phyloP scores from a whole-genome alignment of 2,797 vertebrate genomes.

The Periophthalmus magnuspinnatus region DNA sequence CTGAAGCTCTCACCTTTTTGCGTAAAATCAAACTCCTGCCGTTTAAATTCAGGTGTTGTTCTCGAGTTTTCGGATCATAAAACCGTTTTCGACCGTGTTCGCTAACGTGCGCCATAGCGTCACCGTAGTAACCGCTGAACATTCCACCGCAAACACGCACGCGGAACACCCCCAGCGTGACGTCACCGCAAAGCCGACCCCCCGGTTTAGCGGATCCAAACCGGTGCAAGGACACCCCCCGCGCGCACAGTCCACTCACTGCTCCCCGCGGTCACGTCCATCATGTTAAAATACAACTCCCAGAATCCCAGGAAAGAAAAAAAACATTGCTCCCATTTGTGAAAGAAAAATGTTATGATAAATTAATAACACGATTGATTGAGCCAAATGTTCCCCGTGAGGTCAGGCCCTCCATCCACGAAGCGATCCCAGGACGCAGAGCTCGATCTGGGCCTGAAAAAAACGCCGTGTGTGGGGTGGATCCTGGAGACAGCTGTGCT shows the following conservation, averaged over 20 bases:
- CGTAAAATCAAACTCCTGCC: too few relatives aligned
- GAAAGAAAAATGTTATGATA: constrained; percentile 69
- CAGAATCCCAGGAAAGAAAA: constrained; percentile 40
- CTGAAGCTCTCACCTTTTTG: too few relatives aligned
- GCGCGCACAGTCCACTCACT: constrained; percentile 1
- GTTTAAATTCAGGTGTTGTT: too few relatives aligned
- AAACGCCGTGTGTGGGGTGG: constrained; percentile 23
- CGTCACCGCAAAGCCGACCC: background rate
- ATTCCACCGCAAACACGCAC: too few relatives aligned
- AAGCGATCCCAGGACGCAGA: constrained; percentile 44
- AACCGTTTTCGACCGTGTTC: too few relatives aligned
- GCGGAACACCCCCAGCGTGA: too few relatives aligned
- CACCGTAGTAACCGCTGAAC: too few relatives aligned
- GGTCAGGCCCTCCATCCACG: constrained; percentile 44
- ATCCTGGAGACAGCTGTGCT: constrained; percentile 47
- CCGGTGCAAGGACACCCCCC: constrained; percentile 21
- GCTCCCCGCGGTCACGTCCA: constrained; percentile 38
- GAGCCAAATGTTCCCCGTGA: constrained; percentile 64
- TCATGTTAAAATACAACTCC: constrained; percentile 63
- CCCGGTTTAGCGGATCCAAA: constrained; percentile 33
- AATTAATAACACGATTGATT: constrained; percentile 71
- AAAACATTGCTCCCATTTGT: constrained; percentile 61
- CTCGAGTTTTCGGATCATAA: too few relatives aligned
- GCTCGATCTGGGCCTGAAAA: constrained; percentile 45
- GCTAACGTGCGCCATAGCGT: too few relatives aligned